Conservation (phyloP, 92 coral and sea anemone species). For the Zoanthus sociatus region DNA sequence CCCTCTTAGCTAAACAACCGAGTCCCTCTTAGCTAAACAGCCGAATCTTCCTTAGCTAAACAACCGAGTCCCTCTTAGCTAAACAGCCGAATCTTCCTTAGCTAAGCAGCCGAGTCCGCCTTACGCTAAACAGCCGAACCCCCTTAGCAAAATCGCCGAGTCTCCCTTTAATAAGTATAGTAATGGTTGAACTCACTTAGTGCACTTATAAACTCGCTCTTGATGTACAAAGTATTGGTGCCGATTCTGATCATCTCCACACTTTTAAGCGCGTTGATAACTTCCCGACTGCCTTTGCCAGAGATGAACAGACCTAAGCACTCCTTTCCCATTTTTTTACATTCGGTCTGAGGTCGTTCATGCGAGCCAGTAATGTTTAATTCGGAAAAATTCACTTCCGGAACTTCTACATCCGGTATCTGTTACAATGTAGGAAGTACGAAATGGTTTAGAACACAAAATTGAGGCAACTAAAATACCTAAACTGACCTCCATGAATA, state of each 20-base stretch:
- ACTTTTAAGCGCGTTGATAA: conserved; percentile 12
- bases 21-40: no score
- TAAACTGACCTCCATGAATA: no score
- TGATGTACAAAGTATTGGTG: conserved; percentile 37
- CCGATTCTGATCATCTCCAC: conserved; percentile 15
- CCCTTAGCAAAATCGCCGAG: no score
- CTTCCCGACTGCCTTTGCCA: conserved; percentile 13
- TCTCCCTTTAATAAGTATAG: no score
- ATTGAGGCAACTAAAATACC: no score
- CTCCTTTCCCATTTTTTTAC: conserved; percentile 16
- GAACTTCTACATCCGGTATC: conserved; percentile 42
- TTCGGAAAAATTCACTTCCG: conserved; percentile 26
- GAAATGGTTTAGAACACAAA: no score
- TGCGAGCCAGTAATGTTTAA: background rate
- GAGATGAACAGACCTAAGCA: conserved; percentile 41
- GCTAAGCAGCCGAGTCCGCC: no score
- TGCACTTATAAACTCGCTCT: conserved; percentile 35
- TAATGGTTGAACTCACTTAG: conserved; percentile 8
- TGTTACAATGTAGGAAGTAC: background rate
- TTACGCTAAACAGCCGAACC: no score
- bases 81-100: no score
- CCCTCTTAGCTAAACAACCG: no score
- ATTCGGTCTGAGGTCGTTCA: background rate
- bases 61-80: no score
- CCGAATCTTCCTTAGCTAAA: no score